These are phyloP conservation scores for Whitmania pigra DNA, from an alignment of 1,140 invertebrate species.

Conservation along the genomic window DNA sequence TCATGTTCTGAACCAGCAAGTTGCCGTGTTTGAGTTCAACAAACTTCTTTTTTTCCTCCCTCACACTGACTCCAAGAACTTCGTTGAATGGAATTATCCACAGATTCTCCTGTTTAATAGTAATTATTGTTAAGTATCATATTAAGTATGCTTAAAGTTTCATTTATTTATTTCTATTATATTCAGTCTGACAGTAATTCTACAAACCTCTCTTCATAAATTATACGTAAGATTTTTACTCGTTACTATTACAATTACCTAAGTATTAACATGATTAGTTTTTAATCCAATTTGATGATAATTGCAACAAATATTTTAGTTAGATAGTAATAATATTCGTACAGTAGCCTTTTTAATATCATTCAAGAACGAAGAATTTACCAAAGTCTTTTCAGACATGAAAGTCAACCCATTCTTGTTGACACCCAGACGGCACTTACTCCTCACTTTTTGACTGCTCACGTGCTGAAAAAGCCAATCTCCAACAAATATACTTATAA, in stretches of 20 bases:
- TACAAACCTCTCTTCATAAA: no score
- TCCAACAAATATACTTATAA: no score
- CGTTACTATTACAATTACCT: no score
- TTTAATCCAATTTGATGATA: no score
- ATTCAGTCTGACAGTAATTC: no score
- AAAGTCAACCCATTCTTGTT: slow-evolving; percentile 86
- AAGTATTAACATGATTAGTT: no score
- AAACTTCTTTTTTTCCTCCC: not conserved
- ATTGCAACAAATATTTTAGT: no score
- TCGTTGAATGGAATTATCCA: not conserved
- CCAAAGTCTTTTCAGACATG: slow-evolving; percentile 76
- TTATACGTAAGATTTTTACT: no score
- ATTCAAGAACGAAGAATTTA: slow-evolving; percentile 42
- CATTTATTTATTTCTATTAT: no score
- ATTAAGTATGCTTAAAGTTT: no score
- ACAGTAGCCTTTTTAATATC: no score
- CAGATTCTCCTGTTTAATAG: not conserved
- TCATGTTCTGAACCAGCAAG: not conserved
- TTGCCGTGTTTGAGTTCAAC: slow-evolving; percentile 2
- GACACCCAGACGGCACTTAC: slow-evolving; percentile 73
- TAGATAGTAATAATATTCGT: no score
- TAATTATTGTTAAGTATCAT: not conserved
- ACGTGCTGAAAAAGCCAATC: slow-evolving; percentile 48
- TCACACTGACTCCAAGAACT: not conserved
- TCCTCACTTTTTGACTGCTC: slow-evolving; percentile 60